These are phyloP conservation scores for Cynopterus sphinx DNA, from an alignment of 2,797 vertebrate genomes.

Conservation along the genomic window DNA sequence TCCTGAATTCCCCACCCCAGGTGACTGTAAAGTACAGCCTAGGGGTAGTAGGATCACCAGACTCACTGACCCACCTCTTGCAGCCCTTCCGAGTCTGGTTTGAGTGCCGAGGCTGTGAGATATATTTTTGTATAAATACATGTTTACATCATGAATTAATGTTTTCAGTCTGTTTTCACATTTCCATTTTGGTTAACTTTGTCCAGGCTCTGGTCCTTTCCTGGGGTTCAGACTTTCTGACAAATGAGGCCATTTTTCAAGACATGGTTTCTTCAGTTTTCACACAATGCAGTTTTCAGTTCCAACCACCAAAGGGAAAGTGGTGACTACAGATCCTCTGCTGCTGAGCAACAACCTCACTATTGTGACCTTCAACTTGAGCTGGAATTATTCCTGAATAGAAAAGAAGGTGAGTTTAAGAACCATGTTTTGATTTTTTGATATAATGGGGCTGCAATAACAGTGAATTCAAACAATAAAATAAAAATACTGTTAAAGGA, in stretches of 20 bases:
- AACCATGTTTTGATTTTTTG: not conserved
- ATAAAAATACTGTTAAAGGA: constrained; percentile 16
- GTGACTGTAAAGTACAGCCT: not conserved
- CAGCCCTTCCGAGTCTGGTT: not conserved
- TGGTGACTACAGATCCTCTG: not conserved
- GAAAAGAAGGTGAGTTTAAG: constrained; percentile 14
- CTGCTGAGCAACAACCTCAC: not conserved
- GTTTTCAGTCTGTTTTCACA: not conserved
- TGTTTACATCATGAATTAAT: not conserved
- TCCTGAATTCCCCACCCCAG: not conserved
- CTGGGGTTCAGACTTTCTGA: not conserved
- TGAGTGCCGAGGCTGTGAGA: not conserved
- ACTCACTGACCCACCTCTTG: not conserved
- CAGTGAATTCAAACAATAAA: constrained; percentile 34
- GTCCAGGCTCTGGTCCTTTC: not conserved
- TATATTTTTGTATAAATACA: not conserved
- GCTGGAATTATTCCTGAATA: not conserved
- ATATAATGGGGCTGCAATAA: not conserved
- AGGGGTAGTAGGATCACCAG: not conserved
- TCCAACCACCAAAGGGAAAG: not conserved
- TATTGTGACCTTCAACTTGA: not conserved
- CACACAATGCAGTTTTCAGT: not conserved
- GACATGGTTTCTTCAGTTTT: not conserved
- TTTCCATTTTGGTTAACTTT: not conserved
- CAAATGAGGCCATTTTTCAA: constrained; percentile 25